These are phyloP conservation scores for Agriopis aurantiaria DNA, from an alignment of 2,888 invertebrate species.

Conservation along the genomic window DNA sequence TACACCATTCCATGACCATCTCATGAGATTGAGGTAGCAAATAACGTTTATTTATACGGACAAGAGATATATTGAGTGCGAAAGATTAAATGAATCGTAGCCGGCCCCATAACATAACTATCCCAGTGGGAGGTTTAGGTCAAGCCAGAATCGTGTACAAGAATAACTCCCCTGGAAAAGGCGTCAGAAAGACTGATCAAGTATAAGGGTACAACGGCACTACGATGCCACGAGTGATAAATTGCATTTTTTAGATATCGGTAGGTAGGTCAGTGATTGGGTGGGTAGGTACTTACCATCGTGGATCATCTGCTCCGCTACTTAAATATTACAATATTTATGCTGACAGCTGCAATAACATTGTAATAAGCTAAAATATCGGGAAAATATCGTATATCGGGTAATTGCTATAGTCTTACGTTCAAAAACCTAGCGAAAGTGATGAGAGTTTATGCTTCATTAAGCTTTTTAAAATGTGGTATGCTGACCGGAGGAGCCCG, in stretches of 20 bases:
- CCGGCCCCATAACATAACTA: constrained; percentile 58
- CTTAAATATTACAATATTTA: too few species aligned
- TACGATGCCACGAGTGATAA: background rate
- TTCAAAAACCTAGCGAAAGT: too few species aligned
- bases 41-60: constrained; percentile 5
- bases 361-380: too few species aligned
- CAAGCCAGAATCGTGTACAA: constrained; percentile 24
- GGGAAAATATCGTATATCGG: too few species aligned
- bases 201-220: background rate
- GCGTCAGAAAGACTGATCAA: constrained; percentile 33
- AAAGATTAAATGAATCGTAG: constrained; percentile 65
- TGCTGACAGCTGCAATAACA: too few species aligned
- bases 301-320: too few species aligned
- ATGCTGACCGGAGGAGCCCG: too few species aligned
- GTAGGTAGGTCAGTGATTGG: too few species aligned
- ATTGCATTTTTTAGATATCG: background rate
- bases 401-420: too few species aligned
- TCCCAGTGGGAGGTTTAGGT: constrained; percentile 57
- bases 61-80: constrained; percentile 29
- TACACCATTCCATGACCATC: background rate
- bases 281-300: too few species aligned
- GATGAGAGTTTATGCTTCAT: too few species aligned
- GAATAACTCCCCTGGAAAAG: constrained; percentile 26
- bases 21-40: background rate
- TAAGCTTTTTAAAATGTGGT: too few species aligned